phyloP scores from a whole-genome alignment of 2,797 vertebrate species.

The Tapera naevia region DNA sequence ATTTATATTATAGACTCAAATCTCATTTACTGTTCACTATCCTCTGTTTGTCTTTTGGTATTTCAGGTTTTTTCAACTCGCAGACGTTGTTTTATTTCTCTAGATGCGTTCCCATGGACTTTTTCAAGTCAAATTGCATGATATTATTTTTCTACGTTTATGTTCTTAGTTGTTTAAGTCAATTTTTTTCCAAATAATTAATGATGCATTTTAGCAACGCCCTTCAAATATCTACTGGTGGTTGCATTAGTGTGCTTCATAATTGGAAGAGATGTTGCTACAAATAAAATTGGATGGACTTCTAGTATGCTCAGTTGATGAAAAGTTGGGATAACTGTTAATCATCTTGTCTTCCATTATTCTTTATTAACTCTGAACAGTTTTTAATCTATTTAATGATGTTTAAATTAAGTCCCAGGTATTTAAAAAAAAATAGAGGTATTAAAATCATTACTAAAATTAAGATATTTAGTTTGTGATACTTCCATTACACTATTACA shows the following conservation, averaged over 20 bases:
- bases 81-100: conserved; percentile 63
- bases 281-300: conserved; percentile 20
- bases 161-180: background rate
- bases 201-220: conserved; percentile 8
- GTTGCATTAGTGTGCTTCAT: conserved; percentile 8
- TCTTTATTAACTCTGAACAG: conserved; percentile 23
- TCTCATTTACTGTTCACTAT: conserved; percentile 53
- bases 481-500: background rate
- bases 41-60: conserved; percentile 59
- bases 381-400: background rate
- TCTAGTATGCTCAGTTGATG: background rate
- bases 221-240: background rate
- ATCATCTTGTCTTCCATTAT: background rate
- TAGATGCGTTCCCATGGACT: conserved; percentile 31
- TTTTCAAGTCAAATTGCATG: conserved; percentile 51
- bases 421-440: background rate
- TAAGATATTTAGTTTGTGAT: background rate
- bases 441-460: background rate
- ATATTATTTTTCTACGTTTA: background rate
- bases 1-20: conserved; percentile 41
- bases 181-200: conserved; percentile 4
- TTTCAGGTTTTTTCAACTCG: conserved; percentile 55
- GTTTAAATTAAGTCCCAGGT: background rate
- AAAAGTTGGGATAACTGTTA: too few relatives aligned
- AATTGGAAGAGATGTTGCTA: background rate